These are phyloP conservation scores for Nemapogon koenigi DNA, from an alignment of 2,888 invertebrate genomes.

Conservation along the genomic window DNA sequence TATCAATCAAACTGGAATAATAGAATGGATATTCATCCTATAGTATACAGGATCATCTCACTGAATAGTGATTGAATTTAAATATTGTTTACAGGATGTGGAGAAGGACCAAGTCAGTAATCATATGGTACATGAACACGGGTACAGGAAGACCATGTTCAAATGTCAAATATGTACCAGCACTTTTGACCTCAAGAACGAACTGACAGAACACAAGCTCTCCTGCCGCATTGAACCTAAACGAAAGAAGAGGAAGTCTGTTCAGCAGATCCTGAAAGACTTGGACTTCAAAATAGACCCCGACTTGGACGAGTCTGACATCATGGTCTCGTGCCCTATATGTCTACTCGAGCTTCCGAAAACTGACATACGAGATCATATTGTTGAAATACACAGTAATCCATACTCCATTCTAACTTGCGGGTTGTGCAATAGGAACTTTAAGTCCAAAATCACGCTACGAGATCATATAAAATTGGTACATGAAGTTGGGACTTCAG, in stretches of 20 bases:
- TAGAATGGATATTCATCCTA: too few relatives aligned
- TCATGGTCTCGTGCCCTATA: conserved; percentile 22
- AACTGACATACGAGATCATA: conserved; percentile 23
- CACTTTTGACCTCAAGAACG: conserved; percentile 20
- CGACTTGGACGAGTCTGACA: neutral
- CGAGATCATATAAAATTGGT: conserved; percentile 28
- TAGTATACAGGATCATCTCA: too few relatives aligned
- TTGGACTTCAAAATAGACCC: conserved; percentile 5
- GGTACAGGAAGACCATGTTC: conserved; percentile 22
- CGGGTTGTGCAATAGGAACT: conserved; percentile 22
- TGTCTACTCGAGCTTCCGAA: conserved; percentile 24
- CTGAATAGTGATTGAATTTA: too few relatives aligned
- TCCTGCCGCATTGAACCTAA: conserved; percentile 22
- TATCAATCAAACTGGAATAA: too few relatives aligned
- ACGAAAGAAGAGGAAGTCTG: conserved; percentile 15
- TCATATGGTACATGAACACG: conserved; percentile 26
- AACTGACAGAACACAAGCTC: conserved; percentile 17
- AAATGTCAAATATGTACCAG: conserved; percentile 24
- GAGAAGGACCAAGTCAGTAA: conserved; percentile 2
- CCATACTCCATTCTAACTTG: conserved; percentile 18
- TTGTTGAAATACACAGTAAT: conserved; percentile 22
- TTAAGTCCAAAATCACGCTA: conserved; percentile 25
- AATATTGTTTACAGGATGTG: neutral
- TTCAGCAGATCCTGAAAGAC: conserved; percentile 9
- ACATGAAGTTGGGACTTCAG: conserved; percentile 26